Evolutionary conservation across 23 tunicate genomes (phyloP), one percentile per base, ranked within the genome.

Genomic region (Styela clava): DNA sequence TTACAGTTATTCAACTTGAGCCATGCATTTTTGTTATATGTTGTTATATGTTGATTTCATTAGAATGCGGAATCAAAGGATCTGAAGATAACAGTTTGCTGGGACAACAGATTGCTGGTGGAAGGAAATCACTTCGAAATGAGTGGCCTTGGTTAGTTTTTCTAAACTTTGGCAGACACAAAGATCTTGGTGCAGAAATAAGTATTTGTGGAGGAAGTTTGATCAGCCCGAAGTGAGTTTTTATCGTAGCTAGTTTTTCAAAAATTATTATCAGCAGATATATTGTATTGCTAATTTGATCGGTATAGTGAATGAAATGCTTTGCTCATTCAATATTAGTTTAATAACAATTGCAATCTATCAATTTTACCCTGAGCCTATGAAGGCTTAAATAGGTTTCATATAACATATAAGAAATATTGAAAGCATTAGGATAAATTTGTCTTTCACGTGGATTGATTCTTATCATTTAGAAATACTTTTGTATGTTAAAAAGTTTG

Each of bases 71-170:
- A 73, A 20, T 24, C 21, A 86, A 86, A 36, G 81, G 81, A 31
- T 29, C 33, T 26, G 85, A 68, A 56, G 69, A 72, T 64, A 76
- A 44, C 0, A 52, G 64, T 24, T 29, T 76, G 29, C 27, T 79
- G 64, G 27, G 2, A 21, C 36, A 31, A 20, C 90, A 79, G 22
- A 63, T 81, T 33, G 72, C 74, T 33, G 74, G 35, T 25, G 87
- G 87, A 62, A 26, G 7, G 30, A 37, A 34, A 64, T 25, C 73
- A 3, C 30, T 27, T 18, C 62, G 31, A 22, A 24, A 74, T 70
- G 87, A 84, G 35, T 84, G 82, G 82, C 87, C 87, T 3, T 84
- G 87, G 87, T 19, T 74, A 3, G 82, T 76, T 19, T 84, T 74
- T 35, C 34, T 84, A 29, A 74, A 84, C 32, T 33, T 62, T 51